Evolutionary conservation across 2,797 vertebrate genomes (phyloP), one percentile per base, ranked within the genome.

Genomic region (Schizopygopsis malacanthus): DNA sequence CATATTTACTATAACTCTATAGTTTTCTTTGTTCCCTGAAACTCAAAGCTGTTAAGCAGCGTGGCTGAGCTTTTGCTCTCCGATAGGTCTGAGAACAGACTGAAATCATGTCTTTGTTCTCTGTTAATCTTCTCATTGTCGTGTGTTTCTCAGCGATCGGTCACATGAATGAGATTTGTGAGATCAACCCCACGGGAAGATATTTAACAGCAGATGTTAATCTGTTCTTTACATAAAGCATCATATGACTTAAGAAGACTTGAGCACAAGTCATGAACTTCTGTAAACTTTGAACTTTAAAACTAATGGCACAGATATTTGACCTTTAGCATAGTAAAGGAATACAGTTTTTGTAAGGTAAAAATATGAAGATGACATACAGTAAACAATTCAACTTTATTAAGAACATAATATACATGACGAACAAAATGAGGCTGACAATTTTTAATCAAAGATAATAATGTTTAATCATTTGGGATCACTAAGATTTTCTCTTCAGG

Each of bases 191-290:
- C 0, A 16, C 33, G 37, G 28, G 13, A 67, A 18, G 7, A 67
- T 67, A 41, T n/a, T 50, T 28, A n/a, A 15, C n/a, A 4, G 20
- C 43, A 47, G 61, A 65, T 5, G 63, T 43, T 63, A 79, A 63
- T 63, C 78, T 67, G 25, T 37, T 50, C 78, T 80, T 65, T 67
- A 80, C 56, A 20, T 61, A 61, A 79, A 79, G 16, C 77, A 47
- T 37, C 61, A 33, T 0, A 12, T 80, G 59, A 65, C 47, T 43
- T 20, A 7, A 54, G 65, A 33, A 67, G 13, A 18, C 63, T 70
- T 1, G 39, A 71, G 67, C 33, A 41, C 20, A 3, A 41, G 39
- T 47, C 39, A 6, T 47, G 10, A 50, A 45, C 15, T 0, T 4
- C 54, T 25, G 76, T 25, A 61, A 41, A 50, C 22, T 47, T 10